Evolutionary conservation across 2,888 invertebrate genomes (phyloP).

Genomic region (Drosophila anomalata): DNA sequence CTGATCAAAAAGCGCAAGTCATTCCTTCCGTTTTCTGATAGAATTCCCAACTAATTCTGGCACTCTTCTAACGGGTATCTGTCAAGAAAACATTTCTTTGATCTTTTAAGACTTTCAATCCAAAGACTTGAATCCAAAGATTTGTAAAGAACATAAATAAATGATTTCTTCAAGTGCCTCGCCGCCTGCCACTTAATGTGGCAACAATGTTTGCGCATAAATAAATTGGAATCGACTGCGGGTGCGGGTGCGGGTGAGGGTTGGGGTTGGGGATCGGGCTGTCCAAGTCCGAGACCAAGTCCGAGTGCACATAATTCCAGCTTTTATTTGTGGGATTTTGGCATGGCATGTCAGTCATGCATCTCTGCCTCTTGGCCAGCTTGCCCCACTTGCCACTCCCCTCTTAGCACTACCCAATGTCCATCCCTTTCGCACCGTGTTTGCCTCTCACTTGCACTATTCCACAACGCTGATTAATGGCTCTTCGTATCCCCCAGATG

Average conservation of each 20-base stretch:
- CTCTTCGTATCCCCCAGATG: conserved; percentile 59
- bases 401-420: not conserved
- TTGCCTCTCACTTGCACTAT: conserved; percentile 37
- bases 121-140: too few relatives aligned
- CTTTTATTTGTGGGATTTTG: conserved; percentile 78
- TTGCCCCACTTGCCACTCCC: not conserved
- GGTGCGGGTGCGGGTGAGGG: not conserved
- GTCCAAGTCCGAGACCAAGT: conserved; percentile 11
- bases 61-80: too few relatives aligned
- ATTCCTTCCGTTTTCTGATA: too few relatives aligned
- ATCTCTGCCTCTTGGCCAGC: conserved; percentile 8
- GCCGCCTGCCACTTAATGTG: conserved; percentile 48
- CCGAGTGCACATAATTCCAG: conserved; percentile 75
- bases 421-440: not conserved
- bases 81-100: too few relatives aligned
- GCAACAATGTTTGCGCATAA: conserved; percentile 78
- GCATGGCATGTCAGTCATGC: conserved; percentile 77
- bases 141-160: not conserved
- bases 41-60: too few relatives aligned
- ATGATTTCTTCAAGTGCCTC: conserved; percentile 18
- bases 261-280: not conserved
- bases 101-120: too few relatives aligned
- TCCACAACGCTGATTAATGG: conserved; percentile 72
- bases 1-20: too few relatives aligned
- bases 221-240: conserved; percentile 69